These are phyloP conservation scores for Hemiscyllium ocellatum DNA, from an alignment of 2,113 vertebrate species.

Conservation along the genomic window DNA sequence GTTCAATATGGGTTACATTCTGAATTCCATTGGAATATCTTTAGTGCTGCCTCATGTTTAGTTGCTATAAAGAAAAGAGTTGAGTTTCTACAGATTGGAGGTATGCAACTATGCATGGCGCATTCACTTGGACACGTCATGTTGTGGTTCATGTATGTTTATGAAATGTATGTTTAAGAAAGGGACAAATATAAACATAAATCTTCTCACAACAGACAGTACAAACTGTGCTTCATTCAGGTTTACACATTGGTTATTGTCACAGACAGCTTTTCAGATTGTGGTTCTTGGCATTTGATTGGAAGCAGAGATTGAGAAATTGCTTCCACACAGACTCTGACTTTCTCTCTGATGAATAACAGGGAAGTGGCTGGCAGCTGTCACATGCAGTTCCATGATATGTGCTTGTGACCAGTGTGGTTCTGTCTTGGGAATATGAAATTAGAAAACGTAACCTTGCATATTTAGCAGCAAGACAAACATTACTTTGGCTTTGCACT, in stretches of 20 bases:
- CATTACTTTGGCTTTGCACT: background rate
- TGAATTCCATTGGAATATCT: background rate
- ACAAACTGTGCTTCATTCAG: background rate
- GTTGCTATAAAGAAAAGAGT: background rate
- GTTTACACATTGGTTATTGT: background rate
- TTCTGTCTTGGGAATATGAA: background rate
- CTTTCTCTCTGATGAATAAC: background rate
- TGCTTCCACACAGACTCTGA: background rate
- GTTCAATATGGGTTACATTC: background rate
- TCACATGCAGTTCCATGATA: background rate
- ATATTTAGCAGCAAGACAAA: background rate
- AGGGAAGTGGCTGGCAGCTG: background rate
- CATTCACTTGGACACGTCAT: background rate
- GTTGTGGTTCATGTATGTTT: background rate
- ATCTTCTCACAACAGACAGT: background rate
- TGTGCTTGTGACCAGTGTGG: background rate
- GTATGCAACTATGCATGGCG: background rate
- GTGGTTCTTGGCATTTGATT: background rate
- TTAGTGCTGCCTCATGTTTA: background rate
- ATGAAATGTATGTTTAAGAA: background rate
- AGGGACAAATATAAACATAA: background rate
- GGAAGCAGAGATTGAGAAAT: background rate
- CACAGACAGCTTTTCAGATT: background rate
- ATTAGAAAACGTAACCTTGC: background rate
- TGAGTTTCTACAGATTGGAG: background rate